Evolutionary conservation across 2,888 invertebrate species (phyloP).

Genomic region (Petrolisthes cinctipes): DNA sequence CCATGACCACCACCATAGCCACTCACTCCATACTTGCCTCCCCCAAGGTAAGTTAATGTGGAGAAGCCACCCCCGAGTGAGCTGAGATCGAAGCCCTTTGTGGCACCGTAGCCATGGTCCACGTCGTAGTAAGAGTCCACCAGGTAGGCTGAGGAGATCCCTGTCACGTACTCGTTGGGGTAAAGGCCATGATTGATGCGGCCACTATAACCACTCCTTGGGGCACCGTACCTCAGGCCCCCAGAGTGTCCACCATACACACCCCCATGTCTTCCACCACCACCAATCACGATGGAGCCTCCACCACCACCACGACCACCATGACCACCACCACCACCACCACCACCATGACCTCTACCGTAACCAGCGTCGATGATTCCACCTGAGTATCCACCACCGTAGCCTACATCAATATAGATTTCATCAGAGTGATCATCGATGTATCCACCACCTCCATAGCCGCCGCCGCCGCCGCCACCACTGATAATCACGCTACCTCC

Average conservation of each 20-base stretch:
- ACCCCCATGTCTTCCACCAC: not conserved
- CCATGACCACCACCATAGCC: not conserved
- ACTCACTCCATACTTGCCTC: not conserved
- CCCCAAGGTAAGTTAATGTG: not conserved
- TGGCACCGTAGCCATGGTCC: constrained; percentile 5
- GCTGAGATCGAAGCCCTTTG: constrained; percentile 11
- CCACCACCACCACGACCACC: not conserved
- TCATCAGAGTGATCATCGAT: not conserved
- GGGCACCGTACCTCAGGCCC: not conserved
- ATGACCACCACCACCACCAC: not conserved
- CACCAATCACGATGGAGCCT: not conserved
- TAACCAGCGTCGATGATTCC: not conserved
- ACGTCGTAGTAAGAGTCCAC: constrained; percentile 26
- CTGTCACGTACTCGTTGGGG: constrained; percentile 25
- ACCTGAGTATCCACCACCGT: not conserved
- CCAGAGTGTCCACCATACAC: not conserved
- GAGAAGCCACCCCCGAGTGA: constrained; percentile 14
- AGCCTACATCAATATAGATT: not conserved
- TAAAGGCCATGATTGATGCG: constrained; percentile 25
- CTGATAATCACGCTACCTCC: not conserved
- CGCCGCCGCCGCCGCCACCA: not conserved
- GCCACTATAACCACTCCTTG: not conserved
- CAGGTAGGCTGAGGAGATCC: constrained; percentile 38
- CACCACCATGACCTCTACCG: not conserved
- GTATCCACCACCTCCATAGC: not conserved